phyloP scores from a whole-genome alignment of 2,888 invertebrate species.

The Calameuta idolon region DNA sequence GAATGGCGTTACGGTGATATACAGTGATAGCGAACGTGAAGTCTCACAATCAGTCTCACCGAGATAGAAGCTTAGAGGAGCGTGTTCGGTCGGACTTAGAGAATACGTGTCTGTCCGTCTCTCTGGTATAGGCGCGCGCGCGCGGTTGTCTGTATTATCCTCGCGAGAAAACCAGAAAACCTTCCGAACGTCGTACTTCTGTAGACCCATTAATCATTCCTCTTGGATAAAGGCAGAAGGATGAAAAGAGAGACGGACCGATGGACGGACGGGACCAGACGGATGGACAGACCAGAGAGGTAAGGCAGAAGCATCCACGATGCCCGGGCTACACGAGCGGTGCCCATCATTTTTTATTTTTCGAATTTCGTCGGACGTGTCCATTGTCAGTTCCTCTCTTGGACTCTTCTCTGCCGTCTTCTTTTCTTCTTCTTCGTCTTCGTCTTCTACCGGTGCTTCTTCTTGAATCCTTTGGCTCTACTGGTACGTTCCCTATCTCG shows the following conservation, averaged over 20 bases:
- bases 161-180: slow-evolving; percentile 53
- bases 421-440: background rate
- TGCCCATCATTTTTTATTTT: slow-evolving; percentile 52
- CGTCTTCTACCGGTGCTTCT: slow-evolving; percentile 7
- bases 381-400: slow-evolving; percentile 45
- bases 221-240: slow-evolving; percentile 56
- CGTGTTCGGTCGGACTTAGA: background rate
- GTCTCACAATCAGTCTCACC: background rate
- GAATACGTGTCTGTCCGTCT: background rate
- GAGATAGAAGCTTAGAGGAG: background rate
- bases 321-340: slow-evolving; percentile 3
- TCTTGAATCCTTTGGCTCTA: background rate
- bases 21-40: background rate
- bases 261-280: slow-evolving; percentile 41
- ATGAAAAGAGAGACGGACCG: slow-evolving; percentile 52
- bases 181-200: slow-evolving; percentile 31
- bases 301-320: slow-evolving; percentile 32
- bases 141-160: slow-evolving; percentile 11
- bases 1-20: background rate
- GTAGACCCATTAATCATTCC: slow-evolving; percentile 64
- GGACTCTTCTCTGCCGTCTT: slow-evolving; percentile 5
- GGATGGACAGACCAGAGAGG: slow-evolving; percentile 40
- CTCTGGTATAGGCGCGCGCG: background rate
- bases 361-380: slow-evolving; percentile 54
- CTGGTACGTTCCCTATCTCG: background rate